Evolutionary conservation across 2,888 invertebrate species (phyloP).

Genomic region (Cephus spinipes): DNA sequence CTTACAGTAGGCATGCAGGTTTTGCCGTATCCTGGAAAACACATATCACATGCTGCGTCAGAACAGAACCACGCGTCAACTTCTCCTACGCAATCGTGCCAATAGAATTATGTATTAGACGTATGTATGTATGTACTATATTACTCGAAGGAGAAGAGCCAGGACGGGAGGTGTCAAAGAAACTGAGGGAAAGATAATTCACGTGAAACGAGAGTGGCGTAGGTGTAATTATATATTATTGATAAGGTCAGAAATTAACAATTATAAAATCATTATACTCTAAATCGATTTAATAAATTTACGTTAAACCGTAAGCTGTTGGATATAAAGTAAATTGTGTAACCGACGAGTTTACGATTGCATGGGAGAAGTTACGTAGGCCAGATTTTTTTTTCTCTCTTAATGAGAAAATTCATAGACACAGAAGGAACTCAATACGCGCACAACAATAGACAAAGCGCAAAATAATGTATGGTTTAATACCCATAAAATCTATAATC

Average conservation of each 20-base stretch:
- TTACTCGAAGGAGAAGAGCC: not conserved
- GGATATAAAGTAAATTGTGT: not conserved
- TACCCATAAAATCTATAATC: not conserved
- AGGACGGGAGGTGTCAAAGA: not conserved
- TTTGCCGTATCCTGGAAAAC: conserved; percentile 68
- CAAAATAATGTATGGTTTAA: not conserved
- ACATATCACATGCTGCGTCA: conserved; percentile 64
- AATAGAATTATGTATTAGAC: not conserved
- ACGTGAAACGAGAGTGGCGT: not conserved
- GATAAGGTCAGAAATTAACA: not conserved
- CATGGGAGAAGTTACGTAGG: conserved; percentile 7
- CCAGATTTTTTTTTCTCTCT: not conserved
- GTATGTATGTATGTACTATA: not conserved
- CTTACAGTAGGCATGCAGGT: conserved; percentile 74
- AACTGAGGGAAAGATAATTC: not conserved
- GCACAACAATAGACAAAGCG: not conserved
- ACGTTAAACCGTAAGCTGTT: not conserved
- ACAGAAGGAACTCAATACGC: not conserved
- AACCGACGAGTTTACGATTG: not conserved
- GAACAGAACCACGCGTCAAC: conserved; percentile 45
- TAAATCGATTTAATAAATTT: not conserved
- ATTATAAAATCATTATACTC: not conserved
- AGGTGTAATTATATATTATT: not conserved
- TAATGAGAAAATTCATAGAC: not conserved
- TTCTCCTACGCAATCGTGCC: conserved; percentile 20